These are phyloP conservation scores for Lagocephalus sceleratus DNA, from an alignment of 2,797 vertebrate species.

Conservation along the genomic window DNA sequence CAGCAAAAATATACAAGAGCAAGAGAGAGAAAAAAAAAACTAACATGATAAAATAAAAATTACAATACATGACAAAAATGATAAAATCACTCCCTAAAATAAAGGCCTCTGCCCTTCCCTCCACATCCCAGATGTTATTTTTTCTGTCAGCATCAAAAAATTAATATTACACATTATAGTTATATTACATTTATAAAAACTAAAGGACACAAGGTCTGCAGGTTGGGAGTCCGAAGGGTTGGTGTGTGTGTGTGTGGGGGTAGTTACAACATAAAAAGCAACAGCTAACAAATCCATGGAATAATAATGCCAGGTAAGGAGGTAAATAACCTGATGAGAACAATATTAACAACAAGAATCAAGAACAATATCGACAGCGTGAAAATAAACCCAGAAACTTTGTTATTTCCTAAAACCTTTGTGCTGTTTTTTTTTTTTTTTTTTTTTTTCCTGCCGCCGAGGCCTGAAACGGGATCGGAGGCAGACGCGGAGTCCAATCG, in stretches of 20 bases:
- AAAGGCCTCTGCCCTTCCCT: conserved; percentile 43
- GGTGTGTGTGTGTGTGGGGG: no score
- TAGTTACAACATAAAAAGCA: conserved; percentile 58
- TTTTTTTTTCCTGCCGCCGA: conserved; percentile 17
- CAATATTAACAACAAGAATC: conserved; percentile 67
- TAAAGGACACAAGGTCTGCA: conserved; percentile 46
- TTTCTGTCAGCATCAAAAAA: conserved; percentile 64
- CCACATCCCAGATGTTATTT: conserved; percentile 44
- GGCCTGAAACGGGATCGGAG: conserved; percentile 35
- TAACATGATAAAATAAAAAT: conserved; percentile 78
- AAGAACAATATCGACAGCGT: conserved; percentile 68
- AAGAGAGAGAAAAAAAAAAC: conserved; percentile 61
- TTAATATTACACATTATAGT: conserved; percentile 71
- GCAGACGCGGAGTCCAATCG: conserved; percentile 28
- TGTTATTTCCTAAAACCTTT: conserved; percentile 33
- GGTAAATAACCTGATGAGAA: conserved; percentile 67
- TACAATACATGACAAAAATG: conserved; percentile 70
- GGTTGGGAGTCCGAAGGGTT: conserved; percentile 24
- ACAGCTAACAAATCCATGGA: conserved; percentile 60
- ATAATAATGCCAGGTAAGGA: conserved; percentile 59
- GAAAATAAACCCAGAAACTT: conserved; percentile 52
- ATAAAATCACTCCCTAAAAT: conserved; percentile 55
- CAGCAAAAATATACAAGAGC: conserved; percentile 64
- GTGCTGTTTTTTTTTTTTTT: conserved; percentile 46
- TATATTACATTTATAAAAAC: conserved; percentile 75